Conservation (phyloP, 2,888 invertebrate genomes). For the Heliothis peltigera region DNA sequence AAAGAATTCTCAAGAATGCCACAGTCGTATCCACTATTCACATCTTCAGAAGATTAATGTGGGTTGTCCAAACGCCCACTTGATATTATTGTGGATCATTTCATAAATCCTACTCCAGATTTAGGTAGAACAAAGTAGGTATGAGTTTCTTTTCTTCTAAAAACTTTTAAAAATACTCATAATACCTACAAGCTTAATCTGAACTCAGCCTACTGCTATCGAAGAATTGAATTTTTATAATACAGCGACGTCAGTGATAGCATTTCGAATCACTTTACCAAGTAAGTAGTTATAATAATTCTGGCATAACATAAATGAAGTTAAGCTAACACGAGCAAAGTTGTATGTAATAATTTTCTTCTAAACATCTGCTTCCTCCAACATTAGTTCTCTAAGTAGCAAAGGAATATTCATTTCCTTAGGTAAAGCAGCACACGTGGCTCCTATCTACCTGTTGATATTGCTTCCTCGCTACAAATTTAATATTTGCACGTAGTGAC, state of each 20-base stretch:
- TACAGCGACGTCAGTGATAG: not conserved
- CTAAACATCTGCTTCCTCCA: slow-evolving; percentile 3
- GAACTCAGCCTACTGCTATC: no score
- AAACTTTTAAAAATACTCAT: no score
- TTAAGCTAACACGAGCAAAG: not conserved
- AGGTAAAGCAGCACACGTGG: slow-evolving; percentile 3
- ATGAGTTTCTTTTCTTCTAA: not conserved
- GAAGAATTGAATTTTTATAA: no score
- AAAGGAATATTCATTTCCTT: slow-evolving; percentile 35
- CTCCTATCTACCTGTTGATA: slow-evolving; percentile 31
- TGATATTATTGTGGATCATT: not conserved
- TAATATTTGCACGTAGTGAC: slow-evolving; percentile 28
- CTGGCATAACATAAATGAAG: not conserved
- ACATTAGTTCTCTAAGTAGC: slow-evolving; percentile 5
- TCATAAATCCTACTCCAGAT: not conserved
- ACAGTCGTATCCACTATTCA: slow-evolving; percentile 20
- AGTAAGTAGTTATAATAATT: not conserved
- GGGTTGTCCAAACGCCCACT: slow-evolving; percentile 3
- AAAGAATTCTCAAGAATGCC: slow-evolving; percentile 6
- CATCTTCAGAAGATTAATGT: slow-evolving; percentile 26
- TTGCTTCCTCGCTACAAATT: slow-evolving; percentile 30
- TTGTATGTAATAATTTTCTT: slow-evolving; percentile 4
- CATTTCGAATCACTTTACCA: not conserved
- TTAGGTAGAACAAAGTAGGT: not conserved
- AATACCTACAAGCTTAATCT: no score